Evolutionary conservation across 1,140 invertebrate species (phyloP), one percentile per base, ranked within the genome.

Genomic region (Drosophila teissieri): DNA sequence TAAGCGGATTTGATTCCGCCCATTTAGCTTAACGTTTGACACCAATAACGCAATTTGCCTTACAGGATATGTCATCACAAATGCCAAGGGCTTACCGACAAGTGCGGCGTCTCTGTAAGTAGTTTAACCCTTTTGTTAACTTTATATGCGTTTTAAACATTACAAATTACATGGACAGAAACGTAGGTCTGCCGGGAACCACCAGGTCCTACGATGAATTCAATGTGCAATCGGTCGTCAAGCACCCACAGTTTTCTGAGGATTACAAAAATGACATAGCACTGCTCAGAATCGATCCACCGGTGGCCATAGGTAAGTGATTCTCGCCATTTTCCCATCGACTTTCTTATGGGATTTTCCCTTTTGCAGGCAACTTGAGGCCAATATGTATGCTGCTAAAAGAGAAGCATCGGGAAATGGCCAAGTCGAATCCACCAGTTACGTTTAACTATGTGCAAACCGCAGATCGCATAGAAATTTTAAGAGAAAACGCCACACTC

Each of bases 31-130:
- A 19, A 19, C 19, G 19, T 19, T 19, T 19, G 19, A 19, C 19
- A 19, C 1, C 19, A 19, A 19, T 2, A 19, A 19, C 19, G 19
- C 2, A 19, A 14, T 27, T 15, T 15, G 0, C 22, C 24, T 27
- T 27, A 1, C 4, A 51, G 48, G 48, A 34, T 51, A 34, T 34
- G n/a, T 51, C 10, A 51, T 51, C n/a, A 51, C 48, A 11, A 51
- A 15, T 34, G 27, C 48, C n/a, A 17, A 8, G 5, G n/a, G 1
- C 8, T 5, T 51, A 17, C 48, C 48, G 15, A 8, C 11, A 11
- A 15, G 17, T 34, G 8, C 15, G 4, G 27, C 1, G 8, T 51
- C 27, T 17, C 3, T 51, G 48, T 51, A 51, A 51, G 48, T 56
- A 5, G 24, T 4, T 5, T 24, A 5, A 24, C 3, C 24, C 3